A percentile compares a stretch with the other conserved stretches of the same genome.
These are phyloP conservation scores for Conomelus anceps DNA, from an alignment of 2,888 invertebrate genomes.

Conservation along the genomic window DNA sequence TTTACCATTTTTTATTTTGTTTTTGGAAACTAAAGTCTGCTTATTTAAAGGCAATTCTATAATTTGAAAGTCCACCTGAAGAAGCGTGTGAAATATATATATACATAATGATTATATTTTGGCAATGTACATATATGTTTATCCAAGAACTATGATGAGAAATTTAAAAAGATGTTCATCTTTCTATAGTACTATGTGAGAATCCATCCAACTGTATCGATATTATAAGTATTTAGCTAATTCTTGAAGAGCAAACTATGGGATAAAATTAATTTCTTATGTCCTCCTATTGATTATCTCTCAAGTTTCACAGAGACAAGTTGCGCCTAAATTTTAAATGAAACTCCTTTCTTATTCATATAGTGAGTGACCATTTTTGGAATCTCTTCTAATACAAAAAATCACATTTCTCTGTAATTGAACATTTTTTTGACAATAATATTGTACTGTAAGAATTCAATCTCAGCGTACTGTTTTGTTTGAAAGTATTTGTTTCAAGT, in stretches of 20 bases:
- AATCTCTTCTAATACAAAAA: too few relatives aligned
- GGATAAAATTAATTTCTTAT: background rate
- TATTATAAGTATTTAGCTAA: background rate
- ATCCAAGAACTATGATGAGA: background rate
- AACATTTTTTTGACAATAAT: background rate
- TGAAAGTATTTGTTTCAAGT: background rate
- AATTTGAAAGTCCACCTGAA: background rate
- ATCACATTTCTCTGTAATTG: background rate
- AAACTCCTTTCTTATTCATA: too few relatives aligned
- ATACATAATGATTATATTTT: background rate
- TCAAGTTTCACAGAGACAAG: background rate
- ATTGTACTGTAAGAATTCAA: background rate
- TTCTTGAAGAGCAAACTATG: background rate
- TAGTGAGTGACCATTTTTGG: too few relatives aligned
- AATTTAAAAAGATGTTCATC: background rate
- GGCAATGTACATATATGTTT: background rate
- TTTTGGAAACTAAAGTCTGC: too few relatives aligned
- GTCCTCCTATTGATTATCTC: background rate
- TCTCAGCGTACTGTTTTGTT: background rate
- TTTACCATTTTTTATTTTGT: background rate
- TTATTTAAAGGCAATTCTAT: background rate
- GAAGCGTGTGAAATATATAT: background rate
- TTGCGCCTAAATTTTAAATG: background rate
- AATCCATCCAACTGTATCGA: background rate
- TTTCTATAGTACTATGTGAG: background rate